phyloP scores from a whole-genome alignment of 2,888 invertebrate genomes.

The Scotopteryx bipunctaria region DNA sequence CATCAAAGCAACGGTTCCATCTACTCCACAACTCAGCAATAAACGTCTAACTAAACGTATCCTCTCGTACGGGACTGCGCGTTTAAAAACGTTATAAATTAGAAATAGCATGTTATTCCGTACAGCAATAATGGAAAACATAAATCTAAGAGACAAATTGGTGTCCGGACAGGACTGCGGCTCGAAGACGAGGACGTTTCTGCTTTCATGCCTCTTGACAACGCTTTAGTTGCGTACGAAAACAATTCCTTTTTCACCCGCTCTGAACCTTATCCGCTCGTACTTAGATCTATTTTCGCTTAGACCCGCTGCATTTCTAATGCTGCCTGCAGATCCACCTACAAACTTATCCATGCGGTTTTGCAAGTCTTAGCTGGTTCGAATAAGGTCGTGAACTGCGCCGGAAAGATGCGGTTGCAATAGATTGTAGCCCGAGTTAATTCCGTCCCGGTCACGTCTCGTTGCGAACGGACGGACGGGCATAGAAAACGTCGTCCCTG shows the following conservation, averaged over 20 bases:
- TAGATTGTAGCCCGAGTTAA: constrained; percentile 61
- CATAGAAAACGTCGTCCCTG: constrained; percentile 52
- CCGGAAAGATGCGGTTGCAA: constrained; percentile 39
- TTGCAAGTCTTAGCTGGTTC: constrained; percentile 32
- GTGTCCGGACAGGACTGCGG: constrained; percentile 61
- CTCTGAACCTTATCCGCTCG: constrained; percentile 30
- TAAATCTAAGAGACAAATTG: constrained; percentile 76
- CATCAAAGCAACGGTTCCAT: not conserved
- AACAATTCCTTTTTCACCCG: constrained; percentile 37
- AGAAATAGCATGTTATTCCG: constrained; percentile 57
- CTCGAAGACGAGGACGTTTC: constrained; percentile 64
- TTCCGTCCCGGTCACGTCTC: constrained; percentile 70
- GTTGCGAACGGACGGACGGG: constrained; percentile 59
- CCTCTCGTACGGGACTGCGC: constrained; percentile 20
- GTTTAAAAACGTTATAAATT: constrained; percentile 48
- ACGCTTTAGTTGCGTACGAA: constrained; percentile 58
- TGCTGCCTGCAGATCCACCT: constrained; percentile 37
- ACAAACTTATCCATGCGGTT: constrained; percentile 36
- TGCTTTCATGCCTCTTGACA: constrained; percentile 68
- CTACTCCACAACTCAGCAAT: constrained; percentile 20
- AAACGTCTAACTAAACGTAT: constrained; percentile 24
- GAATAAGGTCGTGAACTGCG: constrained; percentile 44
- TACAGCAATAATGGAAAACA: constrained; percentile 69
- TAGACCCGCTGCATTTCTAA: constrained; percentile 31
- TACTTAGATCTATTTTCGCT: constrained; percentile 42